Base-by-base conservation (phyloP, 2,113 vertebrate species). In the Microcebus murinus region DNA sequence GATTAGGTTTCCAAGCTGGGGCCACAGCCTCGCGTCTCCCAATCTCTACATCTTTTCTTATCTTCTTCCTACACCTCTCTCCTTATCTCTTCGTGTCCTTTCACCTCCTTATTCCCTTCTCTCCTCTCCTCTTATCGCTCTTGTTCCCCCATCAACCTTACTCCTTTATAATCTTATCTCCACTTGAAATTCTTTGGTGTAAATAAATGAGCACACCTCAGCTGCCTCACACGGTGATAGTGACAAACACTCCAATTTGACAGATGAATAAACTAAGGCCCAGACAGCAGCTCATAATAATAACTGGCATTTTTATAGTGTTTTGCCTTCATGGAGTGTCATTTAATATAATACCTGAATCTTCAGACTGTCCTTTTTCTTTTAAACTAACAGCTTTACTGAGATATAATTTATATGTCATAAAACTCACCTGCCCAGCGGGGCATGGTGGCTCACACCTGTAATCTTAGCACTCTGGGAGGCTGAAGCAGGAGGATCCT, bases 1-100 rank as follows among this genome's bases (percentile, higher is more conserved):
- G 90, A n/a, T 96, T 92, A 48, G 81, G 77, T 97, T 94, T 96
- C 93, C 1, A 68, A 94, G 74, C 90, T 87, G 84, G 29, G 82
- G 87, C 67, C 96, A 48, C 45, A 39, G 70, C 57, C 95, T 96
- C 3, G 2, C 79, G 31, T 89, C 81, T 95, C 63, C 82, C 63
- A 63, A 70, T 80, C 59, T 63, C 96, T 50, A 5, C 87, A 74
- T 80, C 93, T 50, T 65, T 74, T 84, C 95, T 94, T 90, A 90
- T 93, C 96, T 94, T 90, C 73, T 90, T 57, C 39, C 59, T 55
- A 76, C 87, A 71, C 80, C 50, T 94, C 82, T 81, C 61, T 67
- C 36, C 70, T 87, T 88, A 93, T 94, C 93, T 45, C 73, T 59
- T 70, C 73, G 48, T 95, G 74, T 91, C 83, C 59, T 93, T 67